Base-by-base conservation (phyloP, 2,888 invertebrate species). In the Polyploca ridens region DNA sequence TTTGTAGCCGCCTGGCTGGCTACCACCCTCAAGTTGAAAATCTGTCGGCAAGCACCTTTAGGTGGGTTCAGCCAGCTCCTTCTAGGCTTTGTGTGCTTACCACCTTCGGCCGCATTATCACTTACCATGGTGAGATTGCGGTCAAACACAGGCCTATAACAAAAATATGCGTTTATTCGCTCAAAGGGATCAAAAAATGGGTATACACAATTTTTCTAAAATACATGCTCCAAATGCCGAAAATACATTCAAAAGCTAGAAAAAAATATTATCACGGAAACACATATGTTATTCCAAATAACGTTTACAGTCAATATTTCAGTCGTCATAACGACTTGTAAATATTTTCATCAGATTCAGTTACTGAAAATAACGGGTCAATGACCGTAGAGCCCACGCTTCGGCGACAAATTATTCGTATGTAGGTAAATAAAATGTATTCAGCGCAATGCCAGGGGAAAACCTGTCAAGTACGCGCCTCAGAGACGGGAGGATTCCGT, bases 361-460 rank as follows among this genome's bases (percentile, higher is more conserved):
- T 19, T 54, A 54, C 54, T 54, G 54, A 54, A 54, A 54, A 54
- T 19, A 19, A 4, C 16, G 19, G 54, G 8, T 54, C 54, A 19
- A 54, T 10, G 54, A 54, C 16, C 54, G 14, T 16, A 3, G 16
- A 49, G 54, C 54, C 54, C 54, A 54, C 54, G 54, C 54, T 19
- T 19, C 54, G 10, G n/a, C 19, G 54, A 54, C 54, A 54, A 16
- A 16, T 19, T 54, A 54, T 54, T 10, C 19, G 14, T 1, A 54
- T 54, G 54, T 54, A 54, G 54, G 54, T 54, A 54, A 54, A 54
- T 54, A 54, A 54, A 54, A 54, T 54, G 16, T 49, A 54, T 54
- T 19, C 54, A 16, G 19, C 19, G 54, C 54, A 54, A 54, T 54
- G 19, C 54, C 54, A 54, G 54, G 19, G 49, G 4, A 54, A 54